A percentile compares a stretch with the other conserved stretches of the same genome.
These are phyloP conservation scores for Idaea dimidiata DNA, from an alignment of 2,888 invertebrate species.

Conservation along the genomic window DNA sequence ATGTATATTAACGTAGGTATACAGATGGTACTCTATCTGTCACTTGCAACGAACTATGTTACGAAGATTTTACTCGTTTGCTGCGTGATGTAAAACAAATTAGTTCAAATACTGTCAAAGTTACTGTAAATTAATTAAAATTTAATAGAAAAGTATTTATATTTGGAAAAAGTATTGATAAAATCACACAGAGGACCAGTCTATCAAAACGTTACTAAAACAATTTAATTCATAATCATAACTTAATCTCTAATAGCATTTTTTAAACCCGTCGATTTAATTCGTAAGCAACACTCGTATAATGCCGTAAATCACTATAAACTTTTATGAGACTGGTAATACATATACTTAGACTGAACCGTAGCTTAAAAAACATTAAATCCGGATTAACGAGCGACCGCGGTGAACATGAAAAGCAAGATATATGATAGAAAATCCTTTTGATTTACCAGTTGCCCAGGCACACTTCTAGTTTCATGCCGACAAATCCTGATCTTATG, in stretches of 20 bases:
- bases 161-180: too few relatives aligned
- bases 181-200: too few relatives aligned
- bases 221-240: too few relatives aligned
- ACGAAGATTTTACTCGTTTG: too few relatives aligned
- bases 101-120: too few relatives aligned
- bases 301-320: neutral
- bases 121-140: too few relatives aligned
- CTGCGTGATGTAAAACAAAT: too few relatives aligned
- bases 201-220: too few relatives aligned
- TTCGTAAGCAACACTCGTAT: neutral
- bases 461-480: neutral
- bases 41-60: too few relatives aligned
- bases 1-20: too few relatives aligned
- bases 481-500: neutral
- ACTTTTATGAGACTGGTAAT: neutral
- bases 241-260: neutral
- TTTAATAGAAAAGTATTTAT: too few relatives aligned
- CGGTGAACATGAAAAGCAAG: neutral
- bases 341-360: neutral
- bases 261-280: neutral
- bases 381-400: neutral
- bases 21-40: too few relatives aligned
- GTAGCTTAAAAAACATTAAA: neutral
- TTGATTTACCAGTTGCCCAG: neutral
- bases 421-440: neutral